Evolutionary conservation across 2,797 vertebrate species (phyloP), one percentile per base, ranked within the genome.

Genomic region (Cryptoprocta ferox): DNA sequence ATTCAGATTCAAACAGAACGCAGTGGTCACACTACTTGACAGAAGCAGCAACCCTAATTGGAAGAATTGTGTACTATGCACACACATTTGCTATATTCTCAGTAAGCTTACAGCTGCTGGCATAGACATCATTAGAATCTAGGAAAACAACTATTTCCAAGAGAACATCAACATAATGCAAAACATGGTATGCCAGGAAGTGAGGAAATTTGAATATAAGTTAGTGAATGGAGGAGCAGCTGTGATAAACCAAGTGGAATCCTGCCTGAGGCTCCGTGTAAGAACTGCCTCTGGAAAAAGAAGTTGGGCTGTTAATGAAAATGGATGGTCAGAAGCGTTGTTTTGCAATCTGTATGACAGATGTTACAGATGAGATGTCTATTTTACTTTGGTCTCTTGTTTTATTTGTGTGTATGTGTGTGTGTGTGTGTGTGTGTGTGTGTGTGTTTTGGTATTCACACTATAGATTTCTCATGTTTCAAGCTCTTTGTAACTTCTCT

Each of bases 101-200:
- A 63, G 35, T 30, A 80, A 97, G 82, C 90, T 92, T 86, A 70
- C 96, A 93, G 93, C 93, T 96, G 95, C 91, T 94, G 75, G 81
- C 13, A 53, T 6, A 83, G 89, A 70, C 45, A 83, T 89, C 89
- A 68, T 97, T 95, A 97, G 78, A 93, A 91, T 95, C 45, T 89
- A 80, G 89, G 94, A 89, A 95, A 98, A 95, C 56, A 95, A 68
- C 53, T 75, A 61, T 94, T 97, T 97, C 82, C 85, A 94, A 94
- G 88, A 76, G 84, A 91, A 59, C 68, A 82, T 76, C 92, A 96
- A 91, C 96, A 97, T 96, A 53, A 89, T 96, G 42, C 53, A 79
- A 95, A 94, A 73, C 53, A 87, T 39, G 71, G 28, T 86, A 83
- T 78, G 78, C 93, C 81, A 97, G 73, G 81, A 95, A 91, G 68